Evolutionary conservation across 1,140 invertebrate genomes (phyloP).

Genomic region (Camponotus floridanus): DNA sequence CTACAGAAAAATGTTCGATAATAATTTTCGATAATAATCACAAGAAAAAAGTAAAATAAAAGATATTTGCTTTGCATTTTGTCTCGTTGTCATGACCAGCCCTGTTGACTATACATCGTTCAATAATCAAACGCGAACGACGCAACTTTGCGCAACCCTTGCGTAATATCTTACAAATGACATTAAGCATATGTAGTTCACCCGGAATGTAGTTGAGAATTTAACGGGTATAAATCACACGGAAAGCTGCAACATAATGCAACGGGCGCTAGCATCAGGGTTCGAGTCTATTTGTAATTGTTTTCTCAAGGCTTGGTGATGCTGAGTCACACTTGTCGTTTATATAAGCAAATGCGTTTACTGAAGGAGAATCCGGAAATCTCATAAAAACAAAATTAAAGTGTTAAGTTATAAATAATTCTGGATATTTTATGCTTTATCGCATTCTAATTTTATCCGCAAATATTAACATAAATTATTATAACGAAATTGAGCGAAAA

Average conservation of each 20-base stretch:
- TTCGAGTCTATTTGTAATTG: constrained; percentile 54
- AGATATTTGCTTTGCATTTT: not conserved
- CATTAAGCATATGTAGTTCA: not conserved
- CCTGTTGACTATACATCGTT: not conserved
- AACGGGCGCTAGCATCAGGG: not conserved
- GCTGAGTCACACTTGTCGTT: constrained; percentile 34
- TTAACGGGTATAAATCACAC: constrained; percentile 29
- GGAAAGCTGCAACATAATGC: not conserved
- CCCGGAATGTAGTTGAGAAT: constrained; percentile 6
- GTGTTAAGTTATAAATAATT: constrained; percentile 39
- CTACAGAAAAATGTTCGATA: not conserved
- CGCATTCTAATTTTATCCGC: not conserved
- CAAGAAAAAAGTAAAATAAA: constrained; percentile 29
- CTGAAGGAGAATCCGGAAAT: constrained; percentile 26
- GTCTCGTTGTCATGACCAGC: not conserved
- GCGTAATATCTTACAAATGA: constrained; percentile 36
- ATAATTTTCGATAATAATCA: not conserved
- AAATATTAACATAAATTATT: not conserved
- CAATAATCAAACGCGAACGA: constrained; percentile 11
- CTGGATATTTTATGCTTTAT: not conserved
- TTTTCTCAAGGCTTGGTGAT: constrained; percentile 44
- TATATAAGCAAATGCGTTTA: constrained; percentile 27
- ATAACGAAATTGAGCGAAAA: not conserved
- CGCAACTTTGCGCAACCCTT: constrained; percentile 51
- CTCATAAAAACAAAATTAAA: constrained; percentile 43